Evolutionary conservation across 2,113 vertebrate species (phyloP).

Genomic region (Nannospalax galili): DNA sequence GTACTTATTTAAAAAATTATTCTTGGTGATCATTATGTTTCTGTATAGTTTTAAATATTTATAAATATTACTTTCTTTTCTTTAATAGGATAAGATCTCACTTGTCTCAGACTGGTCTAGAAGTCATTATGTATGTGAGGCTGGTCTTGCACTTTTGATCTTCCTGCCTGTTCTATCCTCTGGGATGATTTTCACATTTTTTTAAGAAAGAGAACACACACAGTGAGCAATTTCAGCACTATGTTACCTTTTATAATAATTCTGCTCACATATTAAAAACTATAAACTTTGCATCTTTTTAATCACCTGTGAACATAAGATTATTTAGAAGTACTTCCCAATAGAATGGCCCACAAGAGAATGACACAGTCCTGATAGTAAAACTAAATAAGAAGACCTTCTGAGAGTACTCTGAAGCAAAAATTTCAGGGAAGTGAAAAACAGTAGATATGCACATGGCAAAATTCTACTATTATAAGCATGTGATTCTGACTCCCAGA

Average conservation of each 20-base stretch:
- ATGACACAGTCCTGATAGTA: not conserved
- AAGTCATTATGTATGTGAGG: not conserved
- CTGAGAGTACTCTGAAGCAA: not conserved
- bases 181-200: not conserved
- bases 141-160: not conserved
- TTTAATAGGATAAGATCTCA: not conserved
- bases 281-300: not conserved
- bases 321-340: not conserved
- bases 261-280: not conserved
- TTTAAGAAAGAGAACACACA: not conserved
- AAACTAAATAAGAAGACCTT: not conserved
- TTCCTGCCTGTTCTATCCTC: not conserved
- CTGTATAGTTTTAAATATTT: not conserved
- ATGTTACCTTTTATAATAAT: not conserved
- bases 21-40: not conserved
- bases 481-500: rapidly evolving
- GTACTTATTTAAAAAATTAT: not conserved
- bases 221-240: not conserved
- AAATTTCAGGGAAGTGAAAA: not conserved
- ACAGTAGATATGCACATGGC: not conserved
- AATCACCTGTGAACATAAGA: not conserved
- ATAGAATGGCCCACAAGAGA: not conserved
- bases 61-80: not conserved
- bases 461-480: not conserved
- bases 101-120: not conserved